Evolutionary conservation across 1,140 invertebrate genomes (phyloP).

Genomic region (Lysiphlebus fabarum): DNA sequence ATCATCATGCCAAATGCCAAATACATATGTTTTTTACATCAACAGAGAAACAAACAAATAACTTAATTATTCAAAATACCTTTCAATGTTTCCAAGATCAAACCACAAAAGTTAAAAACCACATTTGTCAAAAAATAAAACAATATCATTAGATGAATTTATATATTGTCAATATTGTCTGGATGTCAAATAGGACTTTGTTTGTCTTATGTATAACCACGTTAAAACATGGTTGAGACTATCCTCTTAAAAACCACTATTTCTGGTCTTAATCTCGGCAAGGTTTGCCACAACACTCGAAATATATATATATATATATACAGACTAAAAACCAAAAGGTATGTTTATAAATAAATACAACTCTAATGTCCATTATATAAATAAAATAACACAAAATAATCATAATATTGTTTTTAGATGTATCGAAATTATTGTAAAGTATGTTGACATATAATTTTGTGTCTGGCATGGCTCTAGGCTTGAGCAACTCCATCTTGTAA

Average conservation of each 20-base stretch:
- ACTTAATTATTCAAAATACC: background rate
- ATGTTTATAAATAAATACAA: no score
- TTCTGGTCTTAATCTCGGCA: slow-evolving; percentile 11
- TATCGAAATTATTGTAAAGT: no score
- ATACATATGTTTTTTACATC: slow-evolving; percentile 3
- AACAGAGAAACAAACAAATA: background rate
- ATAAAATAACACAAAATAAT: no score
- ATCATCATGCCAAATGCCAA: no score
- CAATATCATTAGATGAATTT: background rate
- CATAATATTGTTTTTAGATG: no score
- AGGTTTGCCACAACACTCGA: background rate
- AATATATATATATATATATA: no score
- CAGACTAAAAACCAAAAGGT: no score
- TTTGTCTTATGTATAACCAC: slow-evolving; percentile 38
- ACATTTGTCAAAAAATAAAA: background rate
- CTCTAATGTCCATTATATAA: no score
- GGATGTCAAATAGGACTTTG: slow-evolving; percentile 45
- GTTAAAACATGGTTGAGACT: slow-evolving; percentile 35
- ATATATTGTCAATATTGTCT: slow-evolving; percentile 13
- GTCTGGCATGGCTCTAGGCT: no score
- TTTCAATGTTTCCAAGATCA: slow-evolving; percentile 11
- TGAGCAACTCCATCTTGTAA: no score
- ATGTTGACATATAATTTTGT: no score
- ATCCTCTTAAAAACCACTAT: slow-evolving; percentile 32
- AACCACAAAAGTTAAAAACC: slow-evolving; percentile 13